These are phyloP conservation scores for Aphelinus atriplicis DNA, from an alignment of 1,140 invertebrate species.

Conservation along the genomic window DNA sequence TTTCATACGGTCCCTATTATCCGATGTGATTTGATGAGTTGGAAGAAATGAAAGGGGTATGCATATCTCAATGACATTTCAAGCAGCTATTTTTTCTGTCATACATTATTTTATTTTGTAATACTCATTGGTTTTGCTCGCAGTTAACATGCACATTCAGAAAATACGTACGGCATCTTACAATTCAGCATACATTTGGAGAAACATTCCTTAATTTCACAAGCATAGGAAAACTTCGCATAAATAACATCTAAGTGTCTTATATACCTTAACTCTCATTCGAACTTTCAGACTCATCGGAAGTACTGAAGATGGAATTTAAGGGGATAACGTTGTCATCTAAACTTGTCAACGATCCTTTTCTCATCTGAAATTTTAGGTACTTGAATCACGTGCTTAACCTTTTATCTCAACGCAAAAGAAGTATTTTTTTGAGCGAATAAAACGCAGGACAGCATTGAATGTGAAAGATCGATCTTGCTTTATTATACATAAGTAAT, in stretches of 20 bases:
- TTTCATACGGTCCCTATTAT: too few relatives aligned
- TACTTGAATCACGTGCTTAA: too few relatives aligned
- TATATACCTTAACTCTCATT: conserved; percentile 54
- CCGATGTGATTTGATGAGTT: too few relatives aligned
- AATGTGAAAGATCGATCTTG: too few relatives aligned
- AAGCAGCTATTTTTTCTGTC: conserved; percentile 9
- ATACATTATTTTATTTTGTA: conserved; percentile 18
- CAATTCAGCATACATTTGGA: conserved; percentile 11
- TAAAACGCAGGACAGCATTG: too few relatives aligned
- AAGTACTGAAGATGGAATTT: conserved; percentile 53
- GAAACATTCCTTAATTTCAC: not conserved
- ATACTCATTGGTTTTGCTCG: conserved; percentile 17
- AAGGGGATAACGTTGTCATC: conserved; percentile 60
- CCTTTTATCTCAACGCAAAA: too few relatives aligned
- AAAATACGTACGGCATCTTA: conserved; percentile 3
- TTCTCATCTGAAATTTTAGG: conserved; percentile 58
- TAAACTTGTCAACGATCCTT: conserved; percentile 56
- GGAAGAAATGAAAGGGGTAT: too few relatives aligned
- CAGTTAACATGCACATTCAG: not conserved
- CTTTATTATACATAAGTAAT: conserved; percentile 2
- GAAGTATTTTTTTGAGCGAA: too few relatives aligned
- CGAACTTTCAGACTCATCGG: conserved; percentile 52
- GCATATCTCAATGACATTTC: not conserved
- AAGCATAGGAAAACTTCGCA: too few relatives aligned
- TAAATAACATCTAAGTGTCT: too few relatives aligned